Evolutionary conservation across 2,113 vertebrate species (phyloP), one percentile per base, ranked within the genome.

Genomic region (Pavo muticus): DNA sequence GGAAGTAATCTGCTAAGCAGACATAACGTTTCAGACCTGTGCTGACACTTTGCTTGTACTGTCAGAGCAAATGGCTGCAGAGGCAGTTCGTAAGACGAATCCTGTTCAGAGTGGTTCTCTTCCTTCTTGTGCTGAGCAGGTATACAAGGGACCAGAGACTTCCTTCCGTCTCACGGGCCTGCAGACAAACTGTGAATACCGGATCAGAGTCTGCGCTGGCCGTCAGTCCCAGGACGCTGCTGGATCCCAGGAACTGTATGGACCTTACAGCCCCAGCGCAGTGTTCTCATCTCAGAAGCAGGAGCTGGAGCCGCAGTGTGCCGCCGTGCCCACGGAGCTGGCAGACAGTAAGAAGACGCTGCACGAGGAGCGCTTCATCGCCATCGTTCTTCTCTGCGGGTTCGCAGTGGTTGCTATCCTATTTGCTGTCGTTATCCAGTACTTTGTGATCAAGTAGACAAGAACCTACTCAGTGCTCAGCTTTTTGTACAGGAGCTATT

Each of bases 71-170:
- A 8, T 8, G 52, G 7, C 48, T 12, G 10, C 1, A 5, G 16
- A 24, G 11, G 29, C 1, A 4, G 30, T 1, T 14, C 14, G 2
- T 9, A 1, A 21, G 19, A 2, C 2, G n/a, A 65, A 10, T 15
- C 14, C 63, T 56, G 0, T 0, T 6, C 5, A 9, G 20, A 14
- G 40, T 1, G 21, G 8, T 56, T 71, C 24, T 48, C 44, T 44
- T 48, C 76, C 24, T 60, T 37, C 73, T 60, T 67, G 64, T 37
- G 40, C 68, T 35, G 32, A 27, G 42, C 56, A 98, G 98, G 97
- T 98, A 52, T 98, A 98, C 96, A 98, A 98, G 91, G 98, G 98
- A 84, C 94, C 97, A 8, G 97, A 97, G 68, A 97, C 97, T 5
- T 97, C 97, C 2, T 98, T 97, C 97, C 96, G 85, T 35, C 97